These are phyloP conservation scores for Ochropleura leucogaster DNA, from an alignment of 2,888 invertebrate species.

Conservation along the genomic window DNA sequence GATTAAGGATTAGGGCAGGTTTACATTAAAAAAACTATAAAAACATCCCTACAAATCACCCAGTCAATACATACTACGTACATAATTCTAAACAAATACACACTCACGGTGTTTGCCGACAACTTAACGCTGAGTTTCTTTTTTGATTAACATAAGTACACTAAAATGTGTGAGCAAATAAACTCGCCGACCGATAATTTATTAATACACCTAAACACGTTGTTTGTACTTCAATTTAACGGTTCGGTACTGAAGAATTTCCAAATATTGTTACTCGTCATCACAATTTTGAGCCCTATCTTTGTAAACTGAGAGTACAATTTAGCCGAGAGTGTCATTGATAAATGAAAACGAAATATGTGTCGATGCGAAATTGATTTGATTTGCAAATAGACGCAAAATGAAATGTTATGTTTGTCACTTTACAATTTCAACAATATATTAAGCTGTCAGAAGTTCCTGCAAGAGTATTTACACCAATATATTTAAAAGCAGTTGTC, in stretches of 20 bases:
- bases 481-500: no score
- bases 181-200: conserved; percentile 77
- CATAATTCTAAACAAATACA: conserved; percentile 61
- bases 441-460: neutral
- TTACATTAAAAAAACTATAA: no score
- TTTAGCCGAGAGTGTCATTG: neutral
- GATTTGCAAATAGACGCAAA: conserved; percentile 29
- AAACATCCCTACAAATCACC: conserved; percentile 32
- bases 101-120: conserved; percentile 73
- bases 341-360: conserved; percentile 49
- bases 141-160: conserved; percentile 78
- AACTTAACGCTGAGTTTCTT: conserved; percentile 82
- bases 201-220: conserved; percentile 80
- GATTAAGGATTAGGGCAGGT: no score
- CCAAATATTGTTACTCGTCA: conserved; percentile 40
- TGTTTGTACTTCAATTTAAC: conserved; percentile 70
- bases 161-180: conserved; percentile 82
- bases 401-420: conserved; percentile 31
- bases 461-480: neutral
- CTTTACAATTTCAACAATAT: conserved; percentile 32
- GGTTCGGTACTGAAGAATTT: conserved; percentile 65
- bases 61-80: conserved; percentile 59
- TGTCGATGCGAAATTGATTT: conserved; percentile 50
- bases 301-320: neutral
- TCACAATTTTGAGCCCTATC: conserved; percentile 30